Percentiles rank a stretch among this genome's conserved stretches.
Evolutionary conservation across 2,888 invertebrate species (phyloP).

Genomic region (Teinopalpus imperialis): DNA sequence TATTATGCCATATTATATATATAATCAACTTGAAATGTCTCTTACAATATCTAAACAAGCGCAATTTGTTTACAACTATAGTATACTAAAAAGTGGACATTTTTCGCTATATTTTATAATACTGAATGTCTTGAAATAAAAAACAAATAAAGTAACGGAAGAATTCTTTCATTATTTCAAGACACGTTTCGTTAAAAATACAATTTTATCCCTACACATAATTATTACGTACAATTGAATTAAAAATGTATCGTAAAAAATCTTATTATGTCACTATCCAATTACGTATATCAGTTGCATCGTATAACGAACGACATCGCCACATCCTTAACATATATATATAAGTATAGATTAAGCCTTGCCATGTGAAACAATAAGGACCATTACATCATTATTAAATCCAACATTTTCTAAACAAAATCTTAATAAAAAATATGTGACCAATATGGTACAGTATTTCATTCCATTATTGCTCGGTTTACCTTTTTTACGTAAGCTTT

Average conservation of each 20-base stretch:
- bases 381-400: too few relatives aligned
- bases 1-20: constrained; percentile 69
- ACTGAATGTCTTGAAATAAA: constrained; percentile 35
- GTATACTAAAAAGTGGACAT: constrained; percentile 72
- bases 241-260: constrained; percentile 42
- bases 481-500: too few relatives aligned
- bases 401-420: background rate
- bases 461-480: too few relatives aligned
- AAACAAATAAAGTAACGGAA: constrained; percentile 21
- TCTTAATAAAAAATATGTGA: constrained; percentile 7
- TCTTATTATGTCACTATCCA: constrained; percentile 50
- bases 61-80: constrained; percentile 47
- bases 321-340: constrained; percentile 27
- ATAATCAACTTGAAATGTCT: constrained; percentile 47
- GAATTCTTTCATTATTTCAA: constrained; percentile 14
- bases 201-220: constrained; percentile 42
- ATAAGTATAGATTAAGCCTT: background rate
- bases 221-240: constrained; percentile 34
- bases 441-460: background rate
- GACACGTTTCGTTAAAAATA: constrained; percentile 45
- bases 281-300: constrained; percentile 78
- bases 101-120: constrained; percentile 38
- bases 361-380: too few relatives aligned
- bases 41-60: constrained; percentile 36
- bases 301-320: constrained; percentile 59